Evolutionary conservation across 2,113 vertebrate genomes (phyloP), one percentile per base, ranked within the genome.

Genomic region (Oryzias celebensis): DNA sequence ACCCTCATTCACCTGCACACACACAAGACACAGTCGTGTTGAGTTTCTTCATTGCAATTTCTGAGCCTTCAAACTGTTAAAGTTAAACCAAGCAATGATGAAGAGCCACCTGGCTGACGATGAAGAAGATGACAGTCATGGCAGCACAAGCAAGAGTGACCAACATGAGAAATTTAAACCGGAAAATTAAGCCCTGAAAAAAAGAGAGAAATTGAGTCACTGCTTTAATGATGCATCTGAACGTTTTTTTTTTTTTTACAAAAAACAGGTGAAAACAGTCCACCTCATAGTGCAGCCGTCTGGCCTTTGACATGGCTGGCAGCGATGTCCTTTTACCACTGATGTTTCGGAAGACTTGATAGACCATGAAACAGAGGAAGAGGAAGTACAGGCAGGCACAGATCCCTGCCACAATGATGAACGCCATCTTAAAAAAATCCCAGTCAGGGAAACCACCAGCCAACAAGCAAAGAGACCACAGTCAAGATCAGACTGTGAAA

Each of bases 121-220:
- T 99, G 91, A 99, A 99, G 92, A 99, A 99, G 83, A 98, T 95
- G 59, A 98, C 93, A 0, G 97, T 99, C 94, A 99, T 94, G 16
- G 97, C 97, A 7, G 97, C 97, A 55, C 97, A 99, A 4, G 93
- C 87, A 86, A 99, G 80, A n/a, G 97, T 99, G 68, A 98, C 94
- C 71, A 99, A 90, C 97, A 99, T 99, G 85, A 99, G 91, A 62
- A 99, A 99, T 84, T 98, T 99, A 88, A 99, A 99, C 67, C 97
- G 91, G 84, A 99, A 99, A 79, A 99, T 99, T 47, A 99, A 91
- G 61, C 97, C 97, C 97, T 99, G 7, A 24, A 58, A 71, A 15
- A 55, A 1, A 24, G 5, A 2, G 20, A 54, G 22, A 52, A 7
- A 58, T 17, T 12, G 47, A 61, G 31, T 20, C 5, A 43, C 7